A percentile compares a stretch with the other conserved stretches of the same genome.
Evolutionary conservation across 2,888 invertebrate genomes (phyloP).

Genomic region (Drosophila hamatofila): DNA sequence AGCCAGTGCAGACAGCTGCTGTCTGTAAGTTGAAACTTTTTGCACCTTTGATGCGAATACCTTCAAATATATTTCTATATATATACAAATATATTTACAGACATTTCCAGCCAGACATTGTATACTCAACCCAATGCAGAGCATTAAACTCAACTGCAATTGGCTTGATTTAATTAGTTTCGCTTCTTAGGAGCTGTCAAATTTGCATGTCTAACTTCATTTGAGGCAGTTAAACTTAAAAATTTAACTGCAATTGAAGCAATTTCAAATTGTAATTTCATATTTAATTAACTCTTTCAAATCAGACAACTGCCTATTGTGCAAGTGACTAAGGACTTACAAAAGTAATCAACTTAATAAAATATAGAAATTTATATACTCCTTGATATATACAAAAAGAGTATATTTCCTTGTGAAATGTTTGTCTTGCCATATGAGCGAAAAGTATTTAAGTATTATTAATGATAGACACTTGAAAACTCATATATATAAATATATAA

Average conservation of each 20-base stretch:
- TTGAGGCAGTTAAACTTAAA: neutral
- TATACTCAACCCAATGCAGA: neutral
- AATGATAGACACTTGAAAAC: too few species aligned
- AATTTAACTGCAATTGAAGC: neutral
- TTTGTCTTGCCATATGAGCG: too few species aligned
- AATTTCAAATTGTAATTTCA: neutral
- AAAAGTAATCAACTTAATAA: neutral
- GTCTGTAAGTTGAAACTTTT: constrained; percentile 9
- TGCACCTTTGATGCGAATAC: constrained; percentile 4
- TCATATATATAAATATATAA: too few species aligned
- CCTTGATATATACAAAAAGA: too few species aligned
- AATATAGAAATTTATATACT: too few species aligned
- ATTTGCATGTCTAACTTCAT: constrained; percentile 28
- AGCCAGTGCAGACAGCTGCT: constrained; percentile 5
- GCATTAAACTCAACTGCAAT: constrained; percentile 10
- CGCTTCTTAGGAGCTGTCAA: constrained; percentile 7
- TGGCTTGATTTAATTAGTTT: constrained; percentile 25
- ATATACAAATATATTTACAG: neutral
- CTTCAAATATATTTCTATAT: neutral
- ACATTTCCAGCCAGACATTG: neutral
- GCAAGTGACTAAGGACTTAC: neutral
- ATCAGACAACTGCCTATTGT: neutral
- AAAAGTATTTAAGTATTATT: too few species aligned
- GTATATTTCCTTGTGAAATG: too few species aligned
- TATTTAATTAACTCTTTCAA: constrained; percentile 4